Percentiles rank a stretch among this genome's conserved stretches.
Evolutionary conservation across 2,113 vertebrate species (phyloP).

Genomic region (Alaudala cheleensis): DNA sequence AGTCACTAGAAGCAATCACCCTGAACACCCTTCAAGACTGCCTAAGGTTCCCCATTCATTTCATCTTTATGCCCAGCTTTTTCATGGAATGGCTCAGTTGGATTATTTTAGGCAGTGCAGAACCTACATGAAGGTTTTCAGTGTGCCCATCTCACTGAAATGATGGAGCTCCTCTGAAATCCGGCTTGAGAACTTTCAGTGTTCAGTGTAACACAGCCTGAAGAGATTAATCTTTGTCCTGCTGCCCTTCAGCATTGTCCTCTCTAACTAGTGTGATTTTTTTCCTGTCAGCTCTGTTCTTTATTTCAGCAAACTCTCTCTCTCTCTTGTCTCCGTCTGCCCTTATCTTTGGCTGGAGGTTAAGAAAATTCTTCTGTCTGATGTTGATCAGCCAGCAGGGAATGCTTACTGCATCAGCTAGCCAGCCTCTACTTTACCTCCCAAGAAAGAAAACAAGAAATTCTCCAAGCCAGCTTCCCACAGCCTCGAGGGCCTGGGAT

Average conservation of each 20-base stretch:
- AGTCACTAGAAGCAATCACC: background rate
- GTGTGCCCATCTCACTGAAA: background rate
- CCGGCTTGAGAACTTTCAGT: background rate
- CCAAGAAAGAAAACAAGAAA: conserved; percentile 71
- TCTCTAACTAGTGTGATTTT: background rate
- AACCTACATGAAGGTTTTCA: background rate
- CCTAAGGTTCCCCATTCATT: background rate
- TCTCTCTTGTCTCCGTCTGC: background rate
- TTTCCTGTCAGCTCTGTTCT: background rate
- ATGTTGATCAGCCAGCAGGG: conserved; percentile 59
- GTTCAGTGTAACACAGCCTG: background rate
- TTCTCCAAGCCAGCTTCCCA: conserved; percentile 52
- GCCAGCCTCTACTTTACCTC: conserved; percentile 26
- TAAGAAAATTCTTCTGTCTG: conserved; percentile 56
- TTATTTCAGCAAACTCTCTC: background rate
- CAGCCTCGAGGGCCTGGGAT: conserved; percentile 46
- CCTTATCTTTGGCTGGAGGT: conserved; percentile 52
- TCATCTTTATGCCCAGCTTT: background rate
- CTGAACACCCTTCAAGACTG: background rate
- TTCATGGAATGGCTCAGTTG: background rate
- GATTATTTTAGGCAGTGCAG: background rate
- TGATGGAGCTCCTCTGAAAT: background rate
- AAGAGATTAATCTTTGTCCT: background rate
- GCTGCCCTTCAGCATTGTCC: background rate
- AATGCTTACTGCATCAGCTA: conserved; percentile 58